phyloP scores from a whole-genome alignment of 1,140 invertebrate genomes.

The Metaphire vulgaris region DNA sequence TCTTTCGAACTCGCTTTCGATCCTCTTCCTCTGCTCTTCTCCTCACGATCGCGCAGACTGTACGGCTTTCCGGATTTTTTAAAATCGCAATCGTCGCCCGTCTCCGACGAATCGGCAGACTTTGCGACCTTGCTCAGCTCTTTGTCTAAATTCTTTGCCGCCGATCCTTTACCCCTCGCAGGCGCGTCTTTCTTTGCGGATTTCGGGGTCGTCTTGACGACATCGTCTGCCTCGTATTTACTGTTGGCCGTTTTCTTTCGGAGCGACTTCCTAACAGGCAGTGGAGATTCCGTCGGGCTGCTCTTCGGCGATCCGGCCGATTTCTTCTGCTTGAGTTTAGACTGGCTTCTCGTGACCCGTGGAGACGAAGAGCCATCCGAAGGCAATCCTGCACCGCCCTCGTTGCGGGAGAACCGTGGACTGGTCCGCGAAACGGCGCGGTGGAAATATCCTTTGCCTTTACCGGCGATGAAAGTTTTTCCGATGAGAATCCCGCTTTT shows the following conservation, averaged over 20 bases:
- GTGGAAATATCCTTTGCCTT: slow-evolving; percentile 11
- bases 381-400: not conserved
- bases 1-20: not conserved
- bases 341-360: slow-evolving; percentile 18
- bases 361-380: slow-evolving; percentile 14
- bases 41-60: not conserved
- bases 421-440: slow-evolving; percentile 3
- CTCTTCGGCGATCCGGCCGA: not conserved
- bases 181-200: not conserved
- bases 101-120: not conserved
- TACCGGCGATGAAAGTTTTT: slow-evolving; percentile 6
- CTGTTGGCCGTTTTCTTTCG: slow-evolving; percentile 18
- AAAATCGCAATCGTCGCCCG: not conserved
- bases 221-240: slow-evolving; percentile 6
- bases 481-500: slow-evolving; percentile 9
- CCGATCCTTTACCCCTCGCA: not conserved
- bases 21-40: not conserved
- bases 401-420: not conserved
- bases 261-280: slow-evolving; percentile 5
- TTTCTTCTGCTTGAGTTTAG: slow-evolving; percentile 7
- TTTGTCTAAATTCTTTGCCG: not conserved
- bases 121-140: not conserved
- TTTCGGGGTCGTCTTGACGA: slow-evolving; percentile 5
- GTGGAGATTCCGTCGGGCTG: not conserved
- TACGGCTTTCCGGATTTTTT: not conserved